Conservation (phyloP, 2,113 vertebrate genomes). For the Cervus canadensis region DNA sequence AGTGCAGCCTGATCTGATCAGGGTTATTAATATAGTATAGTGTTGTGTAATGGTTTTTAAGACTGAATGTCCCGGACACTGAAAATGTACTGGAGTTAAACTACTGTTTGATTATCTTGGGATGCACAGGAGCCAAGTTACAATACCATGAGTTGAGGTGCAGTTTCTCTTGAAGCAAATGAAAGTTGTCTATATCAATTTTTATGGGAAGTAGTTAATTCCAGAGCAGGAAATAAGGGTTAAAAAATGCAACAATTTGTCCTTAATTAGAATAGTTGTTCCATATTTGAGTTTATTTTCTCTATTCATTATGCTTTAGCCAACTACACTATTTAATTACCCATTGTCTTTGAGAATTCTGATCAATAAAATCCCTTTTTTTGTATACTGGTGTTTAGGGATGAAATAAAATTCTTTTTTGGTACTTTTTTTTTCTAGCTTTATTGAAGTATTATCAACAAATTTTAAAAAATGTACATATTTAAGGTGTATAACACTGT, state of each 20-base stretch:
- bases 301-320: neutral
- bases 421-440: neutral
- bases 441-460: neutral
- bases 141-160: neutral
- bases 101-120: neutral
- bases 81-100: neutral
- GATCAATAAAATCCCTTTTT: neutral
- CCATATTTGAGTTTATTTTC: neutral
- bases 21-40: neutral
- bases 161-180: neutral
- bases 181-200: neutral
- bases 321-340: neutral
- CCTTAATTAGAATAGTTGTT: neutral
- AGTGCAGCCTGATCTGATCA: neutral
- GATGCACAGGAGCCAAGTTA: neutral
- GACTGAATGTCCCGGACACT: neutral
- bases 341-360: neutral
- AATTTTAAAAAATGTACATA: neutral
- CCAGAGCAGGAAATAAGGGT: neutral
- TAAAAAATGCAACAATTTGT: neutral
- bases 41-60: neutral
- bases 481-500: neutral
- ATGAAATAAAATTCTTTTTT: neutral
- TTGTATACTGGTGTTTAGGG: neutral
- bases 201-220: neutral